phyloP scores from a whole-genome alignment of 2,888 invertebrate genomes.

The Mesochorus sp. region DNA sequence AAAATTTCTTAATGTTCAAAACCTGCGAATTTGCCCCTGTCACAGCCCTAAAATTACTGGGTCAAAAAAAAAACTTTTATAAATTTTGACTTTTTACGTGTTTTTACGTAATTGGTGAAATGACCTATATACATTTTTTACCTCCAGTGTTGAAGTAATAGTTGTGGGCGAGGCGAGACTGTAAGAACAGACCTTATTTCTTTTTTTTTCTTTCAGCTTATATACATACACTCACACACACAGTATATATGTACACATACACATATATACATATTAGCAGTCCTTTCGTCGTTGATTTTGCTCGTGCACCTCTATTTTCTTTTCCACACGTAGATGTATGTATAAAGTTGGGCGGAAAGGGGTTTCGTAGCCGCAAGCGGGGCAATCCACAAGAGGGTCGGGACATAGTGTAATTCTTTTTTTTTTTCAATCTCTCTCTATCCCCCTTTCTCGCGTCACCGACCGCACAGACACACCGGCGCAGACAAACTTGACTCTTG shows the following conservation, averaged over 20 bases:
- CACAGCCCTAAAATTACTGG: too few relatives aligned
- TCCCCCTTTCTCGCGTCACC: slow-evolving; percentile 3
- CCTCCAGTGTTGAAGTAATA: slow-evolving; percentile 10
- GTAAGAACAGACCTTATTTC: not conserved
- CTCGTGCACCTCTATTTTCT: slow-evolving; percentile 21
- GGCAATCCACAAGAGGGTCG: slow-evolving; percentile 12
- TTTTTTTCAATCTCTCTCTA: not conserved
- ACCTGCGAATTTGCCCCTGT: too few relatives aligned
- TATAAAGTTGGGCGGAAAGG: not conserved
- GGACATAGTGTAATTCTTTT: slow-evolving; percentile 2
- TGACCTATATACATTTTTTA: not conserved
- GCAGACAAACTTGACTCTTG: slow-evolving; percentile 45
- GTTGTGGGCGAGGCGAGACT: slow-evolving; percentile 2
- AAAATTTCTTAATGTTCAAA: too few relatives aligned
- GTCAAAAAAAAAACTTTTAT: too few relatives aligned
- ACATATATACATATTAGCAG: not conserved
- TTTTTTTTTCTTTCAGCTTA: not conserved
- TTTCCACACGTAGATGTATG: not conserved
- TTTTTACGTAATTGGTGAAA: not conserved
- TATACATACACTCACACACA: not conserved
- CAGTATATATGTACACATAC: not conserved
- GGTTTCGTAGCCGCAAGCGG: slow-evolving; percentile 6
- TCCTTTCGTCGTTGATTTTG: slow-evolving; percentile 6
- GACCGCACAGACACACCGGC: slow-evolving; percentile 23
- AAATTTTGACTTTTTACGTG: too few relatives aligned